A percentile compares a stretch with the other conserved stretches of the same genome.
Conservation (phyloP, 2,888 invertebrate species). For the Scaptodrosophila latifasciaeformis region DNA sequence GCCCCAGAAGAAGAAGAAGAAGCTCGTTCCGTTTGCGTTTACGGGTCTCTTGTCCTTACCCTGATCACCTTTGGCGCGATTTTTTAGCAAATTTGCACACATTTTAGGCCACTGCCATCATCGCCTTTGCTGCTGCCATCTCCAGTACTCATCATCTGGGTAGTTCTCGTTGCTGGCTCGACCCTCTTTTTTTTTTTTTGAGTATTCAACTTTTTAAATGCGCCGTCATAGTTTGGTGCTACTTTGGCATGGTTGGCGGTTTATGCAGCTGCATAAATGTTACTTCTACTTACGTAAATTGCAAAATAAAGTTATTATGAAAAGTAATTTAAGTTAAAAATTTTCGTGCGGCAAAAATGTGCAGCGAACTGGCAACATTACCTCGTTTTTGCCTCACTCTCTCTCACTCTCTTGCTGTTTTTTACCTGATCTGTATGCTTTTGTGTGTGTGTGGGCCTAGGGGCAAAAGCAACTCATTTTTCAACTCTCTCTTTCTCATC, state of each 20-base stretch:
- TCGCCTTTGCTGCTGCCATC: conserved; percentile 27
- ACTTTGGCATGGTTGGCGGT: conserved; percentile 50
- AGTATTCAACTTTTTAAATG: background rate
- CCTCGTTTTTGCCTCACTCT: conserved; percentile 27
- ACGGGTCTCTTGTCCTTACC: background rate
- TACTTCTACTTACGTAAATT: conserved; percentile 65
- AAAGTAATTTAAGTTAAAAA: conserved; percentile 66
- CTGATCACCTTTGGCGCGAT: conserved; percentile 15
- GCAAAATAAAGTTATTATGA: conserved; percentile 65
- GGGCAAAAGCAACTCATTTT: no score
- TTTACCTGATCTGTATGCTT: conserved; percentile 21
- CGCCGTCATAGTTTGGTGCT: conserved; percentile 40
- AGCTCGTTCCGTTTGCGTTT: background rate
- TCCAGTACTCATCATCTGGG: conserved; percentile 49
- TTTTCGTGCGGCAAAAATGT: conserved; percentile 56
- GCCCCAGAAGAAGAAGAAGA: conserved; percentile 18
- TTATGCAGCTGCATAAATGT: conserved; percentile 63
- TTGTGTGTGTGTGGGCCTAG: conserved; percentile 2
- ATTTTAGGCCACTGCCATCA: conserved; percentile 29
- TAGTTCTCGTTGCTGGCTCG: conserved; percentile 48
- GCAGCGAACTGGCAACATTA: conserved; percentile 59
- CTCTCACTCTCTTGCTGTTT: background rate
- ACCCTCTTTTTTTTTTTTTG: background rate
- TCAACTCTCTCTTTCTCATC: no score
- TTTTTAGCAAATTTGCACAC: conserved; percentile 55